These are phyloP conservation scores for Parotia lawesii DNA, from an alignment of 2,113 vertebrate species.

Conservation along the genomic window DNA sequence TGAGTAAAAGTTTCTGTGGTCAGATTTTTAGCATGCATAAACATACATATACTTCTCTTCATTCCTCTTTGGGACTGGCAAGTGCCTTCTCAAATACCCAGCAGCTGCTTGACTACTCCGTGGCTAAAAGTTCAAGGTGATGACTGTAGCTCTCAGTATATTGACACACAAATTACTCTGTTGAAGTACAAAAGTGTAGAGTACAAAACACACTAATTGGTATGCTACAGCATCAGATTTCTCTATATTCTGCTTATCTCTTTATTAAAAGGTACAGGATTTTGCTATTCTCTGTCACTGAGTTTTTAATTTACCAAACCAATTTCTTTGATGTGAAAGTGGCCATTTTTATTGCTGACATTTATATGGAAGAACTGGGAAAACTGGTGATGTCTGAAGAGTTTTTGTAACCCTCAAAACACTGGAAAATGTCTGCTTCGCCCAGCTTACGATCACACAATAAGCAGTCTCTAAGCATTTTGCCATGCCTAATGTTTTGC, in stretches of 20 bases:
- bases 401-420: background rate
- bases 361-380: background rate
- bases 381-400: background rate
- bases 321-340: background rate
- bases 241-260: background rate
- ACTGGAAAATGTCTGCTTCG: slow-evolving; percentile 20
- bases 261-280: background rate
- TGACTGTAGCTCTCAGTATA: background rate
- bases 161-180: background rate
- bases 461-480: slow-evolving; percentile 37
- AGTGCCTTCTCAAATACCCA: background rate
- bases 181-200: background rate
- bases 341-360: background rate
- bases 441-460: background rate
- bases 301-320: background rate
- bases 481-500: slow-evolving; percentile 30
- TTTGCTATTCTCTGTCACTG: background rate
- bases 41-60: background rate
- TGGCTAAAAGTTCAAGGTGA: background rate
- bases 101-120: background rate
- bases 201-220: background rate
- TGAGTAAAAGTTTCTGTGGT: background rate
- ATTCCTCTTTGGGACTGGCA: background rate
- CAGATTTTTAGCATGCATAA: background rate
- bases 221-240: background rate